Conservation (phyloP, 2,797 vertebrate genomes). For the Aselliscus stoliczkanus region DNA sequence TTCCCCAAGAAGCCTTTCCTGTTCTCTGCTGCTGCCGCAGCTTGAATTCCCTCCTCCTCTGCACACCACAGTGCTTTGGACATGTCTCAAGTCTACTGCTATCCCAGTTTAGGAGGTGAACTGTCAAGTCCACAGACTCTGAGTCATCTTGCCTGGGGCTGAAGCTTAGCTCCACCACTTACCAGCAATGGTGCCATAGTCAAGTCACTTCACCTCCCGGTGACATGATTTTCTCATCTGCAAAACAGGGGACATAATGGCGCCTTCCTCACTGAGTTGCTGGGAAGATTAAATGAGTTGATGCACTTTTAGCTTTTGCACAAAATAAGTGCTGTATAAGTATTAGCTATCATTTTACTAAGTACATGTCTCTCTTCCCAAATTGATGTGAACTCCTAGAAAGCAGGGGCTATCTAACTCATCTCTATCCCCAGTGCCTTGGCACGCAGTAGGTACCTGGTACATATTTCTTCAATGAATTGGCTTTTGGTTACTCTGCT, state of each 20-base stretch:
- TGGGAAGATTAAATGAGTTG: neutral
- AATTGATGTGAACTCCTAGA: neutral
- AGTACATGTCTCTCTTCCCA: neutral
- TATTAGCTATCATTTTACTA: neutral
- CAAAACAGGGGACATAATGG: neutral
- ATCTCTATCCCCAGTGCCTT: neutral
- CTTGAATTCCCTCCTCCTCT: neutral
- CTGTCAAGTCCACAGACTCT: neutral
- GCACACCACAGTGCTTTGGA: neutral
- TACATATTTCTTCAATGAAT: neutral
- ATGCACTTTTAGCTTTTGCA: neutral
- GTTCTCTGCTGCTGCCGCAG: neutral
- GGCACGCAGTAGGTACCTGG: neutral
- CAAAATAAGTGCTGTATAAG: neutral
- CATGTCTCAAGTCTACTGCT: neutral
- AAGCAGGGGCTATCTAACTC: neutral
- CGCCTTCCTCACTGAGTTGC: neutral
- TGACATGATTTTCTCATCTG: neutral
- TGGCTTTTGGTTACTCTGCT: neutral
- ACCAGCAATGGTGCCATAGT: accelerated
- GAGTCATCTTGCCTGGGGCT: neutral
- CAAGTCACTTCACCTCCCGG: neutral
- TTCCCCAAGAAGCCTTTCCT: neutral
- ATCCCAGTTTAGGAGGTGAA: neutral
- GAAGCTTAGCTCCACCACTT: neutral